Evolutionary conservation across 2,113 vertebrate species (phyloP), one percentile per base, ranked within the genome.

Genomic region (Oreochromis spilurus): DNA sequence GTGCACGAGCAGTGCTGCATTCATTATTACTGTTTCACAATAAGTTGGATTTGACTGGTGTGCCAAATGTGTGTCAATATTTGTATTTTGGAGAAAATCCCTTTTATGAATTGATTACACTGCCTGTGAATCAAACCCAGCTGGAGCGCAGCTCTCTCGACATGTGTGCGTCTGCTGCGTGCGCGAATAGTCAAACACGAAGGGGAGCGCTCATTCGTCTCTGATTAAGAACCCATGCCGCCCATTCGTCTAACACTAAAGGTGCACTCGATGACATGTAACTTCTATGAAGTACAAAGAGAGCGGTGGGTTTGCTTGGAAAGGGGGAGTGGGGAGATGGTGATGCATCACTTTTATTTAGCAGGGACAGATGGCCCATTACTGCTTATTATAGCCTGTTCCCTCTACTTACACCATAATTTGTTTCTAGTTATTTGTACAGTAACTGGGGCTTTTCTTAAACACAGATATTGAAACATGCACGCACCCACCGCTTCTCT

Each of bases 281-380:
- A 72, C 83, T 90, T 93, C 88, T 90, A 90, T 87, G 83, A 92
- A 95, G 86, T 92, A 94, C 91, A 94, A 93, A 93, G 89, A 88
- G 87, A 89, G 90, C 65, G 62, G 72, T 9, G 40, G 84, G 40
- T 7, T 29, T 26, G 50, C 58, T 78, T 70, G 52, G 36, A 79
- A 57, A 77, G 70, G 31, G 48, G 79, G 54, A 40, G 83, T 78
- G 65, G 29, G 83, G 9, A 5, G 82, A 85, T 43, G 54, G 78
- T 94, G 94, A 95, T 95, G 87, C 80, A 95, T 95, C 65, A 45
- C 84, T 87, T 96, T 93, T 87, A 86, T 94, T 93, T 92, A 91
- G 92, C 84, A 34, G 86, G 83, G 92, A 90, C 93, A 87, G 84
- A 91, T 90, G 93, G 84, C 57, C 89, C 85, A 92, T 94, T 95